Percentiles rank a stretch among this genome's conserved stretches.
These are phyloP conservation scores for Furcifer pardalis DNA, from an alignment of 2,797 vertebrate genomes.

Conservation along the genomic window DNA sequence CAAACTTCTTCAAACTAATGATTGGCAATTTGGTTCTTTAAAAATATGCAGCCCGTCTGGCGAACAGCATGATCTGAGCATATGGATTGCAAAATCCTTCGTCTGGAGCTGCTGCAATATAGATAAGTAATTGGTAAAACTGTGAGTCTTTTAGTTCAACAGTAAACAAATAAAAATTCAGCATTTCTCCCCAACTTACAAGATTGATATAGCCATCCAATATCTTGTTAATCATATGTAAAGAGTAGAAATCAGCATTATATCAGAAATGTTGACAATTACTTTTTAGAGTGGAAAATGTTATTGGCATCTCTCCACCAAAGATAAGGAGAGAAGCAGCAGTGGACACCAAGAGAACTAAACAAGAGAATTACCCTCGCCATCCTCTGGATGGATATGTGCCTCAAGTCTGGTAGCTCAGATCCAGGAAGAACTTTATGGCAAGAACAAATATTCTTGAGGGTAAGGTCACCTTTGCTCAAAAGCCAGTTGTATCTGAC, in stretches of 20 bases:
- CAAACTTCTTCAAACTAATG: neutral
- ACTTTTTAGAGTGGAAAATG: no score
- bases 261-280: neutral
- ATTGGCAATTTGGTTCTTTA: slow-evolving; percentile 1
- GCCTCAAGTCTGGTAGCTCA: no score
- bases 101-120: slow-evolving; percentile 19
- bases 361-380: no score
- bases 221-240: neutral
- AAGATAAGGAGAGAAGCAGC: no score
- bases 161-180: slow-evolving; percentile 28
- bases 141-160: slow-evolving; percentile 29
- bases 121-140: slow-evolving; percentile 19
- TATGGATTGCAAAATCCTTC: slow-evolving; percentile 13
- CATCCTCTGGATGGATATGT: no score
- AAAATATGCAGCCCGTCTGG: neutral
- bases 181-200: neutral
- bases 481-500: no score
- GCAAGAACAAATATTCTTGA: no score
- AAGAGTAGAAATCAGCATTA: neutral
- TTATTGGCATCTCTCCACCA: no score
- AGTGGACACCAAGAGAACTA: no score
- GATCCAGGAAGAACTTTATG: no score
- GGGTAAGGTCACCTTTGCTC: no score
- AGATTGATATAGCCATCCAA: neutral
- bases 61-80: slow-evolving; percentile 31